phyloP scores from a whole-genome alignment of 2,797 vertebrate genomes.

The Pangasius mekongensis region DNA sequence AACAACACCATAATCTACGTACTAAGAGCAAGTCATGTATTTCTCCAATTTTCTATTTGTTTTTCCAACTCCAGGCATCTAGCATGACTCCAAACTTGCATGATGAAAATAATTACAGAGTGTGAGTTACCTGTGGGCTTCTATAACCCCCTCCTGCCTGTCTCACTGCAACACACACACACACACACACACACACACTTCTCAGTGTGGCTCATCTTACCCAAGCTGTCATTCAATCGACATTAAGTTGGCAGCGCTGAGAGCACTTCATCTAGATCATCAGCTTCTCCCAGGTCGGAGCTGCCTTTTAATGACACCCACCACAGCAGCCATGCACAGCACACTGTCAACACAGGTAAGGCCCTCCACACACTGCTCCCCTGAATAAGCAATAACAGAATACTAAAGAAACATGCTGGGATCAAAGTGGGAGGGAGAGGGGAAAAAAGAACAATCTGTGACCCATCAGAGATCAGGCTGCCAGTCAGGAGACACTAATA shows the following conservation, averaged over 20 bases:
- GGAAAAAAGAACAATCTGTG: not conserved
- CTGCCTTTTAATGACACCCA: conserved; percentile 44
- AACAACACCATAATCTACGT: conserved; percentile 54
- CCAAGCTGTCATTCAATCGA: conserved; percentile 62
- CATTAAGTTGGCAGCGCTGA: conserved; percentile 48
- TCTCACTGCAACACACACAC: conserved; percentile 18
- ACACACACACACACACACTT: conserved; percentile 30
- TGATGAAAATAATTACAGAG: conserved; percentile 66
- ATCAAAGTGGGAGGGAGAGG: conserved; percentile 17
- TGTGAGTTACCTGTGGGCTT: conserved; percentile 59
- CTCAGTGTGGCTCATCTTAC: conserved; percentile 49
- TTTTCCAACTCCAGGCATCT: conserved; percentile 31
- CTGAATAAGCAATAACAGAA: conserved; percentile 36
- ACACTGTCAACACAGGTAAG: conserved; percentile 50
- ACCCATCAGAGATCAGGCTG: conserved; percentile 15
- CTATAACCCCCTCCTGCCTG: not conserved
- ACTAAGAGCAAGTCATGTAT: conserved; percentile 25
- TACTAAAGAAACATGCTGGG: conserved; percentile 36
- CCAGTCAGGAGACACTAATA: conserved; percentile 20
- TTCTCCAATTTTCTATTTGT: conserved; percentile 29
- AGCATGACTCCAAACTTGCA: conserved; percentile 52
- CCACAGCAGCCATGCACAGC: conserved; percentile 17
- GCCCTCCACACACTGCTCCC: conserved; percentile 39
- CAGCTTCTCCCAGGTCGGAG: conserved; percentile 50
- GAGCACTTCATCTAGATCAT: conserved; percentile 61